Evolutionary conservation across 2,888 invertebrate species (phyloP), one percentile per base, ranked within the genome.

Genomic region (Sthenelais limicola): DNA sequence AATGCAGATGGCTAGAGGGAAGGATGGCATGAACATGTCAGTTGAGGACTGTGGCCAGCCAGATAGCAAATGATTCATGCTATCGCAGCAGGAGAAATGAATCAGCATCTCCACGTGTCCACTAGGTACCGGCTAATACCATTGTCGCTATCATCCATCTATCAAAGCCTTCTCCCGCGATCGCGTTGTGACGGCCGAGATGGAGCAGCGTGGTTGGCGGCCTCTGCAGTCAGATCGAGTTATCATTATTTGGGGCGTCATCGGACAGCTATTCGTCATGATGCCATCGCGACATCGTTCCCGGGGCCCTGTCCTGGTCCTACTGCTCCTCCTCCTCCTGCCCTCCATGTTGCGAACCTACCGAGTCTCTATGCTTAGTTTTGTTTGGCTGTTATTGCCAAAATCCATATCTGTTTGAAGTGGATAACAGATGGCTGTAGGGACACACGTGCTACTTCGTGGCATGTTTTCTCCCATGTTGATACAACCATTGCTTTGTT

Each of bases 161-260:
- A 52, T 52, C 52, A 52, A 4, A 2, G 24, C n/a, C 24, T 30
- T 24, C 12, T 43, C 43, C 43, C 12, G 43, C 9, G 43, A 12
- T 18, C 43, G 43, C n/a, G 43, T 18, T 18, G 18, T 9, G 43
- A 18, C 43, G 43, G 43, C 43, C 43, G 43, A 9, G 18, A 9
- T n/a, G n/a, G n/a, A n/a, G n/a, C n/a, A n/a, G n/a, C n/a, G n/a
- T n/a, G n/a, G n/a, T n/a, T n/a, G 9, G 48, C 48, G 15, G 28
- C 52, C 32, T 56, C 56, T 21, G 5, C 32, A 12, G 26, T 24
- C 1, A 1, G 30, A 5, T 32, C 56, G n/a, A 56, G 32, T 56
- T 56, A 56, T 56, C 56, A 56, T 56, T 56, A 56, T 56, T 28
- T 56, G 30, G 30, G n/a, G 24, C 21, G 56, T 56, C 56, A 56